Conservation (phyloP, 2,797 vertebrate species). For the Dipus sagitta region DNA sequence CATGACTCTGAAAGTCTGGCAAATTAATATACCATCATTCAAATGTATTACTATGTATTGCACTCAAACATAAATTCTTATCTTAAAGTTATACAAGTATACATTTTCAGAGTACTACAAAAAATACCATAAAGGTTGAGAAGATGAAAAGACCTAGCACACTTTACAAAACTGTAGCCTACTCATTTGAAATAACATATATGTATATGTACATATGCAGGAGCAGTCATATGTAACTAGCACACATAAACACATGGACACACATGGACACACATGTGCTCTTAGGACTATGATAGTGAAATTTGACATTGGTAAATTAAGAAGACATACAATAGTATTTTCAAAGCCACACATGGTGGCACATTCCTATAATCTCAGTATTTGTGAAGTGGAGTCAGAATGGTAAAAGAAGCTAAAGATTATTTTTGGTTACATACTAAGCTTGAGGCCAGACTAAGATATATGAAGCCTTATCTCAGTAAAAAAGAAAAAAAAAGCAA, state of each 20-base stretch:
- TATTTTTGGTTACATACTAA: too few relatives aligned
- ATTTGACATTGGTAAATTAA: background rate
- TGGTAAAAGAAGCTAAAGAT: too few relatives aligned
- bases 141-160: background rate
- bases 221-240: background rate
- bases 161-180: background rate
- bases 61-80: background rate
- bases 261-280: fast-evolving
- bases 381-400: too few relatives aligned
- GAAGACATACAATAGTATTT: background rate
- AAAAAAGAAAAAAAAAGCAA: too few relatives aligned
- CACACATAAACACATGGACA: too few relatives aligned
- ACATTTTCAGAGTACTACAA: background rate
- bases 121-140: background rate
- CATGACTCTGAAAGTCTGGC: background rate
- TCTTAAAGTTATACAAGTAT: background rate
- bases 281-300: background rate
- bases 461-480: too few relatives aligned
- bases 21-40: background rate
- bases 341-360: background rate
- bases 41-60: background rate
- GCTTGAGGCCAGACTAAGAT: too few relatives aligned
- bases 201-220: background rate
- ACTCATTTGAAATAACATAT: background rate
- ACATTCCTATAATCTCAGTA: too few relatives aligned